These are phyloP conservation scores for Psilopsiagon aurifrons DNA, from an alignment of 2,113 vertebrate genomes.

Conservation along the genomic window DNA sequence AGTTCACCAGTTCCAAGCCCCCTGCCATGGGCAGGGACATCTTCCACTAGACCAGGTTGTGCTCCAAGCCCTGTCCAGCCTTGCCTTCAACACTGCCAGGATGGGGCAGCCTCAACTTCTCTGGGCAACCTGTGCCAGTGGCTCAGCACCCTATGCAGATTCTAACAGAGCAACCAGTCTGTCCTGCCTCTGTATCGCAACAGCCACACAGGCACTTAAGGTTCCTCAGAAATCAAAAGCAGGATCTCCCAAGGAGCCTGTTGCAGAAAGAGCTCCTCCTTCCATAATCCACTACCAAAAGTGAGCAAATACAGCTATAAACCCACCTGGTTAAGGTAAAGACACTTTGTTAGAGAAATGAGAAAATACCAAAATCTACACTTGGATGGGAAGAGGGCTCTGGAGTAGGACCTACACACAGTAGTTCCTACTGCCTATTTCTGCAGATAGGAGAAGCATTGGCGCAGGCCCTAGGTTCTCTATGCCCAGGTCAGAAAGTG, in stretches of 20 bases:
- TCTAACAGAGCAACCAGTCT: rapidly evolving
- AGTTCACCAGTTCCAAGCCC: background rate
- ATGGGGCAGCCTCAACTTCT: background rate
- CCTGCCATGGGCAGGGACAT: background rate
- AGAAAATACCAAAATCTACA: background rate
- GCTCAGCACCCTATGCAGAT: rapidly evolving
- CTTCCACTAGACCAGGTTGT: background rate
- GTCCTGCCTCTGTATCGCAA: rapidly evolving
- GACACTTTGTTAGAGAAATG: background rate
- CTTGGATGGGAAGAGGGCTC: background rate
- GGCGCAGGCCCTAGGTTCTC: background rate
- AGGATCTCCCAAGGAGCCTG: background rate
- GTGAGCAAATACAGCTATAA: background rate
- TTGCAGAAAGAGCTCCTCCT: background rate
- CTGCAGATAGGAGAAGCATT: background rate
- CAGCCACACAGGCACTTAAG: too few species aligned
- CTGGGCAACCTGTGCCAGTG: background rate
- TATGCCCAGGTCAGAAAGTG: background rate
- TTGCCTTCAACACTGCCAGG: background rate
- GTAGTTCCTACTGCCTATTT: background rate
- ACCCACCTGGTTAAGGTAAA: background rate
- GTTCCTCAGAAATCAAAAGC: background rate
- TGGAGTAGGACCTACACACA: background rate
- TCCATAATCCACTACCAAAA: background rate
- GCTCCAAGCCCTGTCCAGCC: background rate